These are phyloP conservation scores for Sebastolobus altivelis DNA, from an alignment of 2,797 vertebrate species.

Conservation along the genomic window DNA sequence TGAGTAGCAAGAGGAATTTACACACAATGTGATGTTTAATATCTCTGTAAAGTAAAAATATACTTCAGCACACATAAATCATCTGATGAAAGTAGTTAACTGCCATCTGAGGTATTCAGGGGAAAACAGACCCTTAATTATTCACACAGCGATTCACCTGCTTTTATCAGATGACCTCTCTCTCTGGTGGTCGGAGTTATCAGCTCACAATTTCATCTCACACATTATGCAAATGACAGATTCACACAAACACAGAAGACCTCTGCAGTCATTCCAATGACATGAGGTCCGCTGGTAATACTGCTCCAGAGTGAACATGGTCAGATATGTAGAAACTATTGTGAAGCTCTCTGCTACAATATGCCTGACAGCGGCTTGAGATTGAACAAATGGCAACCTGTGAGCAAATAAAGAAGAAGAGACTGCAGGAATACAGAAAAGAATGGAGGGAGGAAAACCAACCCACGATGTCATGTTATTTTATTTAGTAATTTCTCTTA, in stretches of 20 bases:
- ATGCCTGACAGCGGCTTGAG: too few species aligned
- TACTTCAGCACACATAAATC: neutral
- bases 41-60: neutral
- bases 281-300: constrained; percentile 1
- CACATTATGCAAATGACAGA: constrained; percentile 3
- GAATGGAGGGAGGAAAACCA: too few species aligned
- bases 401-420: too few species aligned
- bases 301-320: neutral
- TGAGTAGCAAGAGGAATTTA: too few species aligned
- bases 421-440: too few species aligned
- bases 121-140: neutral
- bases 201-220: constrained; percentile 14
- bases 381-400: too few species aligned
- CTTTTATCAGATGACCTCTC: neutral
- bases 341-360: neutral
- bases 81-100: neutral
- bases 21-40: too few species aligned
- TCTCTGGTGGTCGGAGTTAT: constrained; percentile 2
- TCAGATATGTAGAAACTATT: neutral
- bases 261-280: constrained; percentile 17
- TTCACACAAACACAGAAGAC: constrained; percentile 6
- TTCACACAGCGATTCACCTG: neutral
- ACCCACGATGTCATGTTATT: too few species aligned
- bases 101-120: neutral
- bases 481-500: too few species aligned